phyloP scores from a whole-genome alignment of 2,113 vertebrate species.

The Alligator mississippiensis region DNA sequence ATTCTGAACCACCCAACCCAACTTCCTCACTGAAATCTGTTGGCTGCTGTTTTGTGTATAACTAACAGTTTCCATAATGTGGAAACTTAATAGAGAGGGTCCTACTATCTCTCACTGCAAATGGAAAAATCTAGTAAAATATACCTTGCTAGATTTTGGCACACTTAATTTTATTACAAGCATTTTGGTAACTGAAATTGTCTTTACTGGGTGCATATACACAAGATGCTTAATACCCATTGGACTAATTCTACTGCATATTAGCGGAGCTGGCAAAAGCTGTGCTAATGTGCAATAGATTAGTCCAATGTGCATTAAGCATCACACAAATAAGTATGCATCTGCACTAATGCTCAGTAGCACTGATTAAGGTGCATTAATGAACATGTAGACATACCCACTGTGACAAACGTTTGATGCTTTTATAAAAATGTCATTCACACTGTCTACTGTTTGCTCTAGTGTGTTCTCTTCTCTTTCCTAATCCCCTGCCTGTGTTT shows the following conservation, averaged over 20 bases:
- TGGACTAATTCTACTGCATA: too few species aligned
- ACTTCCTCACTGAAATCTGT: background rate
- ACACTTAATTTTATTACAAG: background rate
- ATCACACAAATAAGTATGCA: too few species aligned
- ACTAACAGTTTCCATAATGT: background rate
- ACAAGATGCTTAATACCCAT: too few species aligned
- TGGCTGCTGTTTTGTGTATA: background rate
- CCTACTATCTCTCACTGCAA: background rate
- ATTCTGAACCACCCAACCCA: background rate
- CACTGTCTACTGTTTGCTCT: background rate
- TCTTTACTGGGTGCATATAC: background rate
- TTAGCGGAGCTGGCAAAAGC: too few species aligned
- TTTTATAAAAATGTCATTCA: background rate
- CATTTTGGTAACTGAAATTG: background rate
- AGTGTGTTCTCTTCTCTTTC: background rate
- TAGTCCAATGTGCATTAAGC: too few species aligned
- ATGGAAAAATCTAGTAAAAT: background rate
- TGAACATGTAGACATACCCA: background rate
- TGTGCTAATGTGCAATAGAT: too few species aligned
- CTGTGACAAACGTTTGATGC: background rate
- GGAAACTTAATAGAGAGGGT: background rate
- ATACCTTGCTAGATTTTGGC: too few species aligned
- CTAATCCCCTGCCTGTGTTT: background rate
- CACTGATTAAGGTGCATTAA: too few species aligned
- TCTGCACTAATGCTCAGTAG: too few species aligned